Evolutionary conservation across 2,888 invertebrate genomes (phyloP).

Genomic region (Anoncus sp.): DNA sequence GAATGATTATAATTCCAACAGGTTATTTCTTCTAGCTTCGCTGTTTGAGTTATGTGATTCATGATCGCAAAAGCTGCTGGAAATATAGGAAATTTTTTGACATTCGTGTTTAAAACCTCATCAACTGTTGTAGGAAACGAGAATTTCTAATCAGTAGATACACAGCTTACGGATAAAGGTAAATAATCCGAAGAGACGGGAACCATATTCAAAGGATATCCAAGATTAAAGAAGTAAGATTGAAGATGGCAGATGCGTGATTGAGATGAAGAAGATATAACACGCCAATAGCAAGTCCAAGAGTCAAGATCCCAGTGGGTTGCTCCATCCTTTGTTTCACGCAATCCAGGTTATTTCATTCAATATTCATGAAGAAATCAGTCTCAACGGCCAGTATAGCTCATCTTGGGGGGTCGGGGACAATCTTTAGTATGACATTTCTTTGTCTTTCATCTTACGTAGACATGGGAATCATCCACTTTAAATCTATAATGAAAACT

Average conservation of each 20-base stretch:
- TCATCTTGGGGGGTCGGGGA: neutral
- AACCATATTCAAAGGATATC: conserved; percentile 12
- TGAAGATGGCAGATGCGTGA: conserved; percentile 22
- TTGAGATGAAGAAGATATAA: conserved; percentile 23
- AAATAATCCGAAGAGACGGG: conserved; percentile 25
- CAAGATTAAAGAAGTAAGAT: conserved; percentile 41
- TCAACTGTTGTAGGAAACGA: neutral
- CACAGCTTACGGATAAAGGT: too few relatives aligned
- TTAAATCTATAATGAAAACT: neutral
- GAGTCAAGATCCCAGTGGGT: conserved; percentile 13
- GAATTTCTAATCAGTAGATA: neutral
- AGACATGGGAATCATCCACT: neutral
- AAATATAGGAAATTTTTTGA: too few relatives aligned
- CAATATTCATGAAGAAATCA: conserved; percentile 61
- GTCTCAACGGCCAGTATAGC: neutral
- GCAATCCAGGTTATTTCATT: conserved; percentile 52
- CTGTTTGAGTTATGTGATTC: too few relatives aligned
- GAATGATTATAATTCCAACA: neutral
- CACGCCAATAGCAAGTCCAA: neutral
- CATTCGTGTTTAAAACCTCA: neutral
- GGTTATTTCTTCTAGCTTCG: neutral
- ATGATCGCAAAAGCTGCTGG: too few relatives aligned
- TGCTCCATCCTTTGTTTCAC: neutral
- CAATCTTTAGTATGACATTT: neutral
- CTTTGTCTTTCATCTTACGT: neutral